These are phyloP conservation scores for Eristalis tenax DNA, from an alignment of 2,888 invertebrate genomes.

Conservation along the genomic window DNA sequence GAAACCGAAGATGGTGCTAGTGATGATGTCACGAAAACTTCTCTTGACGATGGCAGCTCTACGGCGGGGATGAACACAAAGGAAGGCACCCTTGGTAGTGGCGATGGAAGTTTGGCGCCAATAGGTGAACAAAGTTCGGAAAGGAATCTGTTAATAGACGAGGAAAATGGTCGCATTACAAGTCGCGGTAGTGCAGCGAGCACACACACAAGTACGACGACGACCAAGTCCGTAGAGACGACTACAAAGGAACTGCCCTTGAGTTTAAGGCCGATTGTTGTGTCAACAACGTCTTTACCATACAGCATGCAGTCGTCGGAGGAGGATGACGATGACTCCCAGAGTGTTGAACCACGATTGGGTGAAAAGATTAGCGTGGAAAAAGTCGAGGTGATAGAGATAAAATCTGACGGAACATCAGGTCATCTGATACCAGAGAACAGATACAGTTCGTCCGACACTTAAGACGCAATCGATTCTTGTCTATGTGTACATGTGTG, in stretches of 20 bases:
- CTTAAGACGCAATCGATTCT: conserved; percentile 44
- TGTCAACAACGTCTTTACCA: conserved; percentile 77
- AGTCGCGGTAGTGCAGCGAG: conserved; percentile 74
- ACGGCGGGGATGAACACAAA: conserved; percentile 29
- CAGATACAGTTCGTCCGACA: conserved; percentile 48
- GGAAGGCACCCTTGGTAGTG: neutral
- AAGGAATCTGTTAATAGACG: conserved; percentile 79
- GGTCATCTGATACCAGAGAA: conserved; percentile 78
- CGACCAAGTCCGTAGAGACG: conserved; percentile 64
- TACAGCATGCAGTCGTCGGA: conserved; percentile 48
- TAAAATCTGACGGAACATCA: conserved; percentile 80
- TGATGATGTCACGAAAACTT: conserved; percentile 63
- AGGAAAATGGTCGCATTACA: conserved; percentile 78
- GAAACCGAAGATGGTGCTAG: conserved; percentile 78
- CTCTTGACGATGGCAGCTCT: conserved; percentile 64
- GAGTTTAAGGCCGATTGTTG: conserved; percentile 78
- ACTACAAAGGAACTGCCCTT: conserved; percentile 74
- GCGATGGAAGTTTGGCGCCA: conserved; percentile 71
- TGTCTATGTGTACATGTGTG: conserved; percentile 23
- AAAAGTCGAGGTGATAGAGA: conserved; percentile 81
- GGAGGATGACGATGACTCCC: conserved; percentile 20
- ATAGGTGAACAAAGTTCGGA: conserved; percentile 80
- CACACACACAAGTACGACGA: conserved; percentile 73
- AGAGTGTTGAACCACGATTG: conserved; percentile 5
- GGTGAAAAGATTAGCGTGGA: conserved; percentile 78